Evolutionary conservation across 2,113 vertebrate species (phyloP).

Genomic region (Pseudorhombus dupliciocellatus): DNA sequence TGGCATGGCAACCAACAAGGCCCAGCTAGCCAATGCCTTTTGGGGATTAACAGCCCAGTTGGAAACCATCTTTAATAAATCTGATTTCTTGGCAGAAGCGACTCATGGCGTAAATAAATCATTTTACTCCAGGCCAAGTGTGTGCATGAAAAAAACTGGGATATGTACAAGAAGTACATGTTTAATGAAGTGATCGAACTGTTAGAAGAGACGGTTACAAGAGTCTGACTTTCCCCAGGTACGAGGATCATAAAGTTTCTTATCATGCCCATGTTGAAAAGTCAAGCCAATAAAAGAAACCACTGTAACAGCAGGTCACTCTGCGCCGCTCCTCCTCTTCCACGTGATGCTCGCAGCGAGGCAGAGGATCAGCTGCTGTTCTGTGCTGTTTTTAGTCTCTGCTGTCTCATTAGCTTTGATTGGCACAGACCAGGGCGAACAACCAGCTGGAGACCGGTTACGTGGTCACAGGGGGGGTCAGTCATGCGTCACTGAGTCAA

Average conservation of each 20-base stretch:
- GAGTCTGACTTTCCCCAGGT: no score
- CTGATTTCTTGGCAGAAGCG: conserved; percentile 27
- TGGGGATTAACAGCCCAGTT: conserved; percentile 30
- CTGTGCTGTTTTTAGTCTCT: conserved; percentile 65
- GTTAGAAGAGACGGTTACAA: no score
- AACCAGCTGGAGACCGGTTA: conserved; percentile 59
- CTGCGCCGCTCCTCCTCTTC: background rate
- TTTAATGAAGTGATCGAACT: no score
- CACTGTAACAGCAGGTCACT: background rate
- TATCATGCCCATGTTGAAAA: no score
- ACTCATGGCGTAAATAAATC: conserved; percentile 54
- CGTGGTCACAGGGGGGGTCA: conserved; percentile 37
- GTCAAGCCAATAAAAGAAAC: background rate
- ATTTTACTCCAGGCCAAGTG: conserved; percentile 26
- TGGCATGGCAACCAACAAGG: background rate
- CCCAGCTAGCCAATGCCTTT: conserved; percentile 7
- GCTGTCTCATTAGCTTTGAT: conserved; percentile 68
- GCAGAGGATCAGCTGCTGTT: conserved; percentile 45
- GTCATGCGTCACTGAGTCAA: conserved; percentile 38
- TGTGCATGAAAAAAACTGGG: background rate
- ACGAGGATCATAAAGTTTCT: no score
- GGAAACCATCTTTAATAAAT: conserved; percentile 50
- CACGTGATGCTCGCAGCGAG: conserved; percentile 6
- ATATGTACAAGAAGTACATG: background rate
- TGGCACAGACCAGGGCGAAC: conserved; percentile 37